Base-by-base conservation (phyloP, 2,113 vertebrate species). In the Microcebus murinus region DNA sequence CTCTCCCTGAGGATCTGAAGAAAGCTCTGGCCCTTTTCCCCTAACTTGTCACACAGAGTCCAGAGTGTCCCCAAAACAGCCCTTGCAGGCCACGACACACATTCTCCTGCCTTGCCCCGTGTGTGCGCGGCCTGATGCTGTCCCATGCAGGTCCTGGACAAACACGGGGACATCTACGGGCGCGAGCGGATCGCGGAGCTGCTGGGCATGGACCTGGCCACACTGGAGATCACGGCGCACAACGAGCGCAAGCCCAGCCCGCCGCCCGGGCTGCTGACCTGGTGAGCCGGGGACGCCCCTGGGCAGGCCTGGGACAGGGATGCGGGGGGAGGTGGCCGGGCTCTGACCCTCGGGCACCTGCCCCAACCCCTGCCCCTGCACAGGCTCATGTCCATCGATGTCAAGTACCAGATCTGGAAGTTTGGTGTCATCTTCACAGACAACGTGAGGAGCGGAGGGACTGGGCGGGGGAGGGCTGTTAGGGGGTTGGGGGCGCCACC, bases 351-450 rank as follows among this genome's bases (percentile, higher is more conserved):
- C 31, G 0, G 29, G 21, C 59, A 23, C 80, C 83, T 48, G 67
- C 52, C 5, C 45, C 17, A 45, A 48, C 59, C 20, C 80, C 83
- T 48, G 67, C 52, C 5, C 45, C 17, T 39, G 42, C 91, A n/a
- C 71, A 99, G 99, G 99, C 92, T 99, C 65, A 99, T 99, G 21
- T 99, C 99, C 80, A 99, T 99, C 5, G 99, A 99, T 63, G 97
- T 99, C 98, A 99, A 99, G 97, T 99, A 99, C 98, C 99, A 99
- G 98, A 99, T 99, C 97, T 99, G 99, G 99, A 99, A 99, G 98
- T 99, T 99, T 7, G 99, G 99, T 15, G 99, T 99, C 77, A 99
- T 99, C 87, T 99, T 99, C 98, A 99, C 99, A 3, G 99, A 99
- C 97, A 99, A 99, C 12, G 99, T 99, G 98, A 99, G 99, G 23